These are phyloP conservation scores for Tetranychus truncatus DNA, from an alignment of 2,888 invertebrate species.

Conservation along the genomic window DNA sequence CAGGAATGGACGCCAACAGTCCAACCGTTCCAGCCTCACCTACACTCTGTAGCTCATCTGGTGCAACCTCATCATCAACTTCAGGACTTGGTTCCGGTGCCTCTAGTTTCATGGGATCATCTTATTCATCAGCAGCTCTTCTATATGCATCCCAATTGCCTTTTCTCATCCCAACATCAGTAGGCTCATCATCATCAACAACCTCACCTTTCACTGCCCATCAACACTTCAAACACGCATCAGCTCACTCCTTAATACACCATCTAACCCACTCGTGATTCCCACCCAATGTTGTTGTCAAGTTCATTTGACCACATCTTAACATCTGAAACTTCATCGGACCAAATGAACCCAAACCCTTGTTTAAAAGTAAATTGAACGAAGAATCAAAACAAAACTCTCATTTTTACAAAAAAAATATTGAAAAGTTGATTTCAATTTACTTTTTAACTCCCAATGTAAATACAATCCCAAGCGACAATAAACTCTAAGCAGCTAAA, in stretches of 20 bases:
- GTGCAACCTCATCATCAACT: not conserved
- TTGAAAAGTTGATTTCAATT: too few relatives aligned
- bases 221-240: not conserved
- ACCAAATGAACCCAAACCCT: too few relatives aligned
- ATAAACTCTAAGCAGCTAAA: too few relatives aligned
- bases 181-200: constrained; percentile 2
- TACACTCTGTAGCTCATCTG: constrained; percentile 9
- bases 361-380: too few relatives aligned
- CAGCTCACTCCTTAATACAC: constrained; percentile 14
- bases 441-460: too few relatives aligned
- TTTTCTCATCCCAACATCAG: constrained; percentile 10
- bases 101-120: not conserved
- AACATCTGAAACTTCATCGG: too few relatives aligned
- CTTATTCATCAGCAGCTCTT: constrained; percentile 20
- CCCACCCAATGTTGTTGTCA: not conserved
- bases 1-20: constrained; percentile 90
- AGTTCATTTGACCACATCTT: too few relatives aligned
- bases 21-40: constrained; percentile 45
- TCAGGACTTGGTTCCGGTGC: constrained; percentile 29
- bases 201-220: constrained; percentile 1
- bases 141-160: constrained; percentile 22
- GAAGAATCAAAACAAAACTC: too few relatives aligned
- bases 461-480: too few relatives aligned
- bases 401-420: too few relatives aligned
- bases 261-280: constrained; percentile 11